Base-by-base conservation (phyloP, 2,888 invertebrate species). In the Leucania comma region DNA sequence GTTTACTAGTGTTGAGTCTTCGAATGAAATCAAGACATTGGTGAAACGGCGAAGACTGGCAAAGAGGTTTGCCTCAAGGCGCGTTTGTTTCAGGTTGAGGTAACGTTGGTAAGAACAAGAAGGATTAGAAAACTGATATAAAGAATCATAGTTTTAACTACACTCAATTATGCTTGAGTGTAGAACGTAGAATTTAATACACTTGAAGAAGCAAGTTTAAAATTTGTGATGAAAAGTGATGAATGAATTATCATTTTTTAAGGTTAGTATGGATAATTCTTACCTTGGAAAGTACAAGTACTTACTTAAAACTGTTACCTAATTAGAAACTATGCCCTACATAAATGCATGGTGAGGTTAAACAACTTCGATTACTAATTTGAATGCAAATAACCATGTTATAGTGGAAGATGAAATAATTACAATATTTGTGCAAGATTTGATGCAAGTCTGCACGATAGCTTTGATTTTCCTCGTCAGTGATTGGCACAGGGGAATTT, bases 401-500 rank as follows among this genome's bases (percentile, higher is more conserved):
- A 35, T 12, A 53, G 1, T 22, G 46, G n/a, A 20, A 53, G 46
- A 62, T 42, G 42, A 20, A 62, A 62, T 54, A 8, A 53, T 58
- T 68, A 48, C n/a, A 53, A 20, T 4, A 54, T 48, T 48, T 48
- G 53, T 14, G 50, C 26, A 64, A 63, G 26, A 35, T 58, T 58
- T 20, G 17, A n/a, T 53, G 4, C 38, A 24, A 32, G 26, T 46
- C 22, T 42, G 0, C 17, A 42, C 17, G n/a, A 32, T 17, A 38
- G 3, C 22, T 56, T 35, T 12, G 24, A 22, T 70, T 75, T 70
- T 61, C 70, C 76, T 76, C 24, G 6, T 42, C 9, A 12, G 4
- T 9, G 24, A 20, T 42, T 22, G 63, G 32, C 20, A 9, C 5
- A 22, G 60, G 75, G 76, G 70, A 61, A 26, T 70, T 75, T 64